These are phyloP conservation scores for Paraescarpia echinospica DNA, from an alignment of 1,140 invertebrate genomes.

Conservation along the genomic window DNA sequence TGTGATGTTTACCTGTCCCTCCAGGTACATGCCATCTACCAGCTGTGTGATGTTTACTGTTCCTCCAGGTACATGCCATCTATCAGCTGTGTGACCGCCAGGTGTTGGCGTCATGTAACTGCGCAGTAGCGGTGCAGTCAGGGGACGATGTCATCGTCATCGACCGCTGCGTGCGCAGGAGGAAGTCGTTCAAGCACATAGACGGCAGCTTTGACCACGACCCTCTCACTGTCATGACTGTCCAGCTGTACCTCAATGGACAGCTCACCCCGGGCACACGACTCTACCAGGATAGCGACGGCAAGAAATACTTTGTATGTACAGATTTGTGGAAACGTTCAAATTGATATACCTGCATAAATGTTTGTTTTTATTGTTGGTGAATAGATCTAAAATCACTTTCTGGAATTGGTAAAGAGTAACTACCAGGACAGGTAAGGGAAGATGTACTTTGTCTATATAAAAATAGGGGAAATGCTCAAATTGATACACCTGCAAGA, in stretches of 20 bases:
- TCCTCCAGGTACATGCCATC: conserved; percentile 25
- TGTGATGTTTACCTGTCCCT: no score
- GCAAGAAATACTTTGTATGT: conserved; percentile 23
- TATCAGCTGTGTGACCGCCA: conserved; percentile 23
- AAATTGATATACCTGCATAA: no score
- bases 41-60: no score
- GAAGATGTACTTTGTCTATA: no score
- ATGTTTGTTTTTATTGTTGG: no score
- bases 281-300: conserved; percentile 34
- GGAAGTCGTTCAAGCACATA: neutral
- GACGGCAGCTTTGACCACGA: neutral
- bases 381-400: no score
- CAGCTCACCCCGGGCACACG: conserved; percentile 36
- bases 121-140: conserved; percentile 31
- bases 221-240: conserved; percentile 24
- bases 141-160: conserved; percentile 34
- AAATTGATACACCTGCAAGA: no score
- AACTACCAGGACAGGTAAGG: no score
- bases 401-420: no score
- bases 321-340: no score
- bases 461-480: no score
- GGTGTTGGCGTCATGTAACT: conserved; percentile 31
- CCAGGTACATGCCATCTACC: no score
- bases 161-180: conserved; percentile 21
- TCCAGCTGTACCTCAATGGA: conserved; percentile 36